Conservation (phyloP, 2,113 vertebrate species). For the Hucho hucho region DNA sequence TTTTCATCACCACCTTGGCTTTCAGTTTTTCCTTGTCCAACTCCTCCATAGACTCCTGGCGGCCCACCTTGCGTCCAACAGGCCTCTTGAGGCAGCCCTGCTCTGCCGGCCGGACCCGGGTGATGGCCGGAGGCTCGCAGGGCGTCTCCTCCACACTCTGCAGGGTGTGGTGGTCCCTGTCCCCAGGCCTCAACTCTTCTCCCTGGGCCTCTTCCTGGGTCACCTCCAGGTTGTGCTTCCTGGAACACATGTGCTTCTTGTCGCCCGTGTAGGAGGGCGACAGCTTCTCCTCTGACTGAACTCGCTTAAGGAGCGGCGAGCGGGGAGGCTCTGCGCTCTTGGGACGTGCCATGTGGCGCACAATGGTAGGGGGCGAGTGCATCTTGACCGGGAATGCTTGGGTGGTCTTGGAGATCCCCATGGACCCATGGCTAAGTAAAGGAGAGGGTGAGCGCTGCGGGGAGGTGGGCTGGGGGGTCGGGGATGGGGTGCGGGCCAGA, state of each 20-base stretch:
- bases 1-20: conserved; percentile 85
- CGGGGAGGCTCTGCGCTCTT: conserved; percentile 94
- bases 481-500: conserved; percentile 92
- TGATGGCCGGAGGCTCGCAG: conserved; percentile 76
- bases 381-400: conserved; percentile 89
- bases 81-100: conserved; percentile 94
- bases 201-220: conserved; percentile 79
- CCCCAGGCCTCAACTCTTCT: conserved; percentile 45
- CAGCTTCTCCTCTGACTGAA: conserved; percentile 97
- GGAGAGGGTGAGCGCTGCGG: conserved; percentile 94
- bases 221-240: conserved; percentile 73
- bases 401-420: conserved; percentile 81
- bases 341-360: conserved; percentile 91
- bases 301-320: conserved; percentile 91
- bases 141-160: conserved; percentile 84
- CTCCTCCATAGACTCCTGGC: conserved; percentile 91
- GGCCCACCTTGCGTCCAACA: conserved; percentile 80
- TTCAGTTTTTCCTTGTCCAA: conserved; percentile 90
- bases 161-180: conserved; percentile 68
- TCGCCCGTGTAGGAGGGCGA: conserved; percentile 82
- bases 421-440: conserved; percentile 76
- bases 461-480: conserved; percentile 91
- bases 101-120: conserved; percentile 86
- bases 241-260: conserved; percentile 35
- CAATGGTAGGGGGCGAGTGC: conserved; percentile 94